Evolutionary conservation across 2,797 vertebrate genomes (phyloP), one percentile per base, ranked within the genome.

Genomic region (Cyprinella venusta): DNA sequence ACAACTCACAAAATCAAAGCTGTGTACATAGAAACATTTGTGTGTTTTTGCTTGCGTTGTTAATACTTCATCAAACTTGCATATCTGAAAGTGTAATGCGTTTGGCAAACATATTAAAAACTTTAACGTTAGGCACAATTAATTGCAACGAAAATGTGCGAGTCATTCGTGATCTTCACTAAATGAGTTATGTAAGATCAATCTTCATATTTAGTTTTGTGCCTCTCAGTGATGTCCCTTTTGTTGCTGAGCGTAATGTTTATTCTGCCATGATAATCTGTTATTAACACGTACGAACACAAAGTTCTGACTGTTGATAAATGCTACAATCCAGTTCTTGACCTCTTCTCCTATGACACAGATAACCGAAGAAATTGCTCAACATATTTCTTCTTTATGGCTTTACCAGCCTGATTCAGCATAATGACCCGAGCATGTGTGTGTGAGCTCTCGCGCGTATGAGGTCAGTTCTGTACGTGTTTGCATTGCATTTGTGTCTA

Each of bases 281-380:
- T 56, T 56, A 26, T 42, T 33, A 10, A 75, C 38, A 48, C 12
- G 8, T 12, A 52, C 80, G 56, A 65, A 74, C 40, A n/a, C 9
- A 67, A 54, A 9, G 33, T 54, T 42, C 18, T 33, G 12, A 68
- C 36, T 76, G 36, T 65, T 76, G 50, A 59, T 24, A 45, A 16
- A 52, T 50, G 50, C 63, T 24, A 30, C 50, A 59, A 33, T 69
- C 24, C 38, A 65, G 72, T 45, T 88, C 88, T 63, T 83, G 91
- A 92, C 90, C 92, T 89, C 79, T 92, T 90, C 90, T 76, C 8
- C 38, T 71, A 82, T 79, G 59, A 82, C 85, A 89, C 84, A 70
- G 87, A 75, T 84, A 89, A 86, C 88, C 24, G 4, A 33, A 76
- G 48, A 61, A 67, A 80, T 90, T 88, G 88, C 59, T 76, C 75